A percentile compares a stretch with the other conserved stretches of the same genome.
Conservation (phyloP, 64 coral and sea anemone species). For the Montipora efflorescens region DNA sequence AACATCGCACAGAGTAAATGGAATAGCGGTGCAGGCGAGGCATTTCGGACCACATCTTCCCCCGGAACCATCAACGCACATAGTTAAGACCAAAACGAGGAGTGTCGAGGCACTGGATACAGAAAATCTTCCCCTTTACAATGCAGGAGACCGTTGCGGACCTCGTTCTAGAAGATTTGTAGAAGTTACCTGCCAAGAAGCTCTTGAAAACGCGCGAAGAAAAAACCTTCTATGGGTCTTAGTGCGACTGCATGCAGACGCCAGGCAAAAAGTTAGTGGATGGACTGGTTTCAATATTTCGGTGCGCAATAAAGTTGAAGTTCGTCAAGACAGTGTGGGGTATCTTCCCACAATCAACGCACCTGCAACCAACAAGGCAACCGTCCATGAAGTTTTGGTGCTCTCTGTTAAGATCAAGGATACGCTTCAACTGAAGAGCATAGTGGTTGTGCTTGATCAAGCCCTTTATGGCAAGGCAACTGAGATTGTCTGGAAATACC, state of each 20-base stretch:
- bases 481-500: too few species aligned
- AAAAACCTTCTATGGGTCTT: conserved; percentile 72
- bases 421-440: background rate
- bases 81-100: background rate
- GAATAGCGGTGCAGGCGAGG: too few species aligned
- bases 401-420: background rate
- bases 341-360: background rate
- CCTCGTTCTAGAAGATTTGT: conserved; percentile 26
- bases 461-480: too few species aligned
- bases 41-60: too few species aligned
- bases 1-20: background rate
- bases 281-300: background rate
- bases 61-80: background rate
- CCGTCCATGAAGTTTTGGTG: background rate
- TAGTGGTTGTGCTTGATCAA: background rate
- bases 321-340: background rate
- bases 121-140: conserved; percentile 1
- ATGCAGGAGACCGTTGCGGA: conserved; percentile 55
- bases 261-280: background rate
- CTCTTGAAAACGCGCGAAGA: conserved; percentile 22
- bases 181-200: conserved; percentile 53
- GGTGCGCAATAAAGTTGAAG: background rate
- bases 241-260: conserved; percentile 13
- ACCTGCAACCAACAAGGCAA: background rate
- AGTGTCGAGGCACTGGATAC: background rate